Conservation (phyloP, 2,113 vertebrate genomes). For the Odontesthes bonariensis region DNA sequence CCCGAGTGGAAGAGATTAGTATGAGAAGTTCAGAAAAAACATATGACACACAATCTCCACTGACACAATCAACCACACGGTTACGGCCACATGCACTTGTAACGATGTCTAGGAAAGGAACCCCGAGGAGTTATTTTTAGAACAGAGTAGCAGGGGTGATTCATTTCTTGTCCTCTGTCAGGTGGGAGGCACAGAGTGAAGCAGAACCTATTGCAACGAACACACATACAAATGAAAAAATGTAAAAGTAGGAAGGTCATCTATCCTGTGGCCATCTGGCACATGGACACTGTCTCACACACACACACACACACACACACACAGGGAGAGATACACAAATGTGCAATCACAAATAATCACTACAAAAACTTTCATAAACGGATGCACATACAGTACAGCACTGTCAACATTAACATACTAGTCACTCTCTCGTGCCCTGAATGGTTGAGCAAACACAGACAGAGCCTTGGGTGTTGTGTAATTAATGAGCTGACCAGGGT, state of each 20-base stretch:
- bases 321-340: constrained; percentile 39
- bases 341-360: constrained; percentile 6
- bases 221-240: constrained; percentile 33
- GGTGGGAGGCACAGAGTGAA: constrained; percentile 29
- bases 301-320: not conserved
- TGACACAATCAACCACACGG: constrained; percentile 1
- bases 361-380: constrained; percentile 11
- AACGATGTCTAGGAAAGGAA: constrained; percentile 21
- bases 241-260: constrained; percentile 25
- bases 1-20: not conserved
- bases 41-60: constrained; percentile 15
- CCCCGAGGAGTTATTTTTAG: constrained; percentile 56
- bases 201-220: constrained; percentile 42
- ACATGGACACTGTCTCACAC: constrained; percentile 17
- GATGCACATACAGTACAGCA: not conserved
- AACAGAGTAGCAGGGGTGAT: constrained; percentile 38
- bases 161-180: constrained; percentile 43
- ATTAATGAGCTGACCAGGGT: constrained; percentile 9
- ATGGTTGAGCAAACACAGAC: constrained; percentile 8
- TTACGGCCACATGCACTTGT: constrained; percentile 2
- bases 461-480: constrained; percentile 19
- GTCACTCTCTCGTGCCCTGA: constrained; percentile 8
- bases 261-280: constrained; percentile 60
- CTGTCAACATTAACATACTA: not conserved
- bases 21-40: constrained; percentile 5